phyloP scores from a whole-genome alignment of 2,888 invertebrate genomes.

The Ophion slaviceki region DNA sequence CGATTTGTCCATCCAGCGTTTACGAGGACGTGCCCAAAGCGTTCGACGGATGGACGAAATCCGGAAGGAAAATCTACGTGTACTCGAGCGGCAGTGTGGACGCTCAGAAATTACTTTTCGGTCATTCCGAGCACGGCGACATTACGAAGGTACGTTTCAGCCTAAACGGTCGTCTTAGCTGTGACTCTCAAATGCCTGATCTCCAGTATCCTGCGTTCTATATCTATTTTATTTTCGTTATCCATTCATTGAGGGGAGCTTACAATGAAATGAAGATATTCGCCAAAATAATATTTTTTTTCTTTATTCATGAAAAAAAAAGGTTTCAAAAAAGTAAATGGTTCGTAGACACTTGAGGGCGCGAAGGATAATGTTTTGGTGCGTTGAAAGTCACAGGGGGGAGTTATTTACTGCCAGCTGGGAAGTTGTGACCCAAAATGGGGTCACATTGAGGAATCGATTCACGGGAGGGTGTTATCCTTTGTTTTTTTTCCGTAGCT shows the following conservation, averaged over 20 bases:
- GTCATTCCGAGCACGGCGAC: conserved; percentile 91
- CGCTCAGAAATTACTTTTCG: conserved; percentile 95
- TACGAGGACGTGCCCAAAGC: conserved; percentile 93
- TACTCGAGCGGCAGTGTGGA: conserved; percentile 97
- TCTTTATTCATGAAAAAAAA: neutral
- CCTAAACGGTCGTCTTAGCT: neutral
- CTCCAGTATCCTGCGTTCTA: neutral
- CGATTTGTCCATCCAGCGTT: conserved; percentile 87
- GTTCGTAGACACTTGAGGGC: neutral
- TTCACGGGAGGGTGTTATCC: neutral
- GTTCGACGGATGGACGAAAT: conserved; percentile 89
- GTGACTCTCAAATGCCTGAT: neutral
- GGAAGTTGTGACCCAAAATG: neutral
- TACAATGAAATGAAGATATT: neutral
- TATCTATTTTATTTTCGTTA: neutral
- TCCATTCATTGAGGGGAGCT: neutral
- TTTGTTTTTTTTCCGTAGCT: too few species aligned
- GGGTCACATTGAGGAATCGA: neutral
- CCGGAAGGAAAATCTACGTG: conserved; percentile 90
- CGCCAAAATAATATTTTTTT: neutral
- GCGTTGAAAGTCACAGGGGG: neutral
- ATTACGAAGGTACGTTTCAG: conserved; percentile 85
- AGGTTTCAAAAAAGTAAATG: neutral
- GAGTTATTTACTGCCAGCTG: neutral
- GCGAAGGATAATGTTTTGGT: neutral